phyloP scores from a whole-genome alignment of 2,113 vertebrate species.

The Thermophis baileyi region DNA sequence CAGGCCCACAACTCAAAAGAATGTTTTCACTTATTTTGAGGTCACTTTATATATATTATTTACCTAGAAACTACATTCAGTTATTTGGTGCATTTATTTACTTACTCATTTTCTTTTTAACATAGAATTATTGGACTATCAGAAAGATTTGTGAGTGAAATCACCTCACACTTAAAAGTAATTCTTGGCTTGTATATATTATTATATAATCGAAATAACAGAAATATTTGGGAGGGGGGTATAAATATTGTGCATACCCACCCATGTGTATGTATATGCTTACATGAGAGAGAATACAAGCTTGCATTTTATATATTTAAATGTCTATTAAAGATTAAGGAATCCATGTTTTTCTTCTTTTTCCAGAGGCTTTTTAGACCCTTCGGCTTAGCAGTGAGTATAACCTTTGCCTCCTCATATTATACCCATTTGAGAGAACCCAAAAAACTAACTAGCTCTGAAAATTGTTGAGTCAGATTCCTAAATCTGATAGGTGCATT shows the following conservation, averaged over 20 bases:
- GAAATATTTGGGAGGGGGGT: not conserved
- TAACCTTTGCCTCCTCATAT: no score
- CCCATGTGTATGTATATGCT: not conserved
- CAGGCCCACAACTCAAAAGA: no score
- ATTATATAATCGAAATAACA: not conserved
- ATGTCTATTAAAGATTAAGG: not conserved
- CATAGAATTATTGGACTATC: no score
- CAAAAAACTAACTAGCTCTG: not conserved
- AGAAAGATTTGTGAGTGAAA: not conserved
- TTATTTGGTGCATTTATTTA: not conserved
- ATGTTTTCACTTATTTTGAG: no score
- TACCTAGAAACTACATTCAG: not conserved
- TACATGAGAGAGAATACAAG: not conserved
- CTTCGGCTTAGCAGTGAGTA: no score
- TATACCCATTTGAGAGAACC: not conserved
- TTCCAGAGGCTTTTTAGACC: not conserved
- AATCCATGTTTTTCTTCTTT: not conserved
- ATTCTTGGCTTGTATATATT: not conserved
- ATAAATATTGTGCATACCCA: no score
- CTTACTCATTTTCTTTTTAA: no score
- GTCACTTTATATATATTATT: not conserved
- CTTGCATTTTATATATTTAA: not conserved
- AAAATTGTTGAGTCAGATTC: not conserved
- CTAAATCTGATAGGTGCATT: not conserved
- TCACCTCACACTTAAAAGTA: not conserved